Conservation (phyloP, 1,140 invertebrate genomes). For the Plodia interpunctella region DNA sequence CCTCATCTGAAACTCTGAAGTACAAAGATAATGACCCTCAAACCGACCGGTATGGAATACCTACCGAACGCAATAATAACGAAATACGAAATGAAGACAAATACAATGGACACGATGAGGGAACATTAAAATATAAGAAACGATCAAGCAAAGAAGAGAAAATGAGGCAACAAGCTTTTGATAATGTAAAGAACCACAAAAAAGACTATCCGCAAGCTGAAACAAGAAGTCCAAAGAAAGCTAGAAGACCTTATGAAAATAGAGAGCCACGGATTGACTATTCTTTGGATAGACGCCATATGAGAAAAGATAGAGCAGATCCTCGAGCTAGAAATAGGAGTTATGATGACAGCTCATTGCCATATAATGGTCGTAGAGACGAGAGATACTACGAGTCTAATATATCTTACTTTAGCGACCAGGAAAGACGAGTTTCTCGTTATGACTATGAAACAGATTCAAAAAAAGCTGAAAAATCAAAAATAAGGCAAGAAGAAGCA, state of each 20-base stretch:
- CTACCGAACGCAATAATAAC: constrained; percentile 60
- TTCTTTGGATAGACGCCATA: constrained; percentile 59
- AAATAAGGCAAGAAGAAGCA: constrained; percentile 72
- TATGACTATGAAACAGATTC: constrained; percentile 79
- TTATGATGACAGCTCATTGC: constrained; percentile 68
- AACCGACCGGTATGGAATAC: constrained; percentile 62
- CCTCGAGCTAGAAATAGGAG: constrained; percentile 60
- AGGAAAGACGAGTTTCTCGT: constrained; percentile 74
- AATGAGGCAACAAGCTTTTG: constrained; percentile 48
- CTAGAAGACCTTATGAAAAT: constrained; percentile 45
- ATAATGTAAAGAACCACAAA: constrained; percentile 50
- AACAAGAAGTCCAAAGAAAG: constrained; percentile 56
- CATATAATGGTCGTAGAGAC: constrained; percentile 68
- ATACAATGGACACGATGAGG: constrained; percentile 64
- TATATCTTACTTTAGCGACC: constrained; percentile 71
- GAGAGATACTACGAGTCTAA: constrained; percentile 76
- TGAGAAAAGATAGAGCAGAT: constrained; percentile 50
- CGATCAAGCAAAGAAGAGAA: constrained; percentile 67
- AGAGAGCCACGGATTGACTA: constrained; percentile 73
- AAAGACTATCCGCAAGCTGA: constrained; percentile 64
- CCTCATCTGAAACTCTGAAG: constrained; percentile 70
- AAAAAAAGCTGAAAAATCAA: constrained; percentile 76
- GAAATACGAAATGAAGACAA: constrained; percentile 47
- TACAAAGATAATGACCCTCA: constrained; percentile 67
- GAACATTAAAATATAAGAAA: constrained; percentile 73